A percentile compares a stretch with the other conserved stretches of the same genome.
phyloP scores from a whole-genome alignment of 2,888 invertebrate species.

The Matsumyia berberina region DNA sequence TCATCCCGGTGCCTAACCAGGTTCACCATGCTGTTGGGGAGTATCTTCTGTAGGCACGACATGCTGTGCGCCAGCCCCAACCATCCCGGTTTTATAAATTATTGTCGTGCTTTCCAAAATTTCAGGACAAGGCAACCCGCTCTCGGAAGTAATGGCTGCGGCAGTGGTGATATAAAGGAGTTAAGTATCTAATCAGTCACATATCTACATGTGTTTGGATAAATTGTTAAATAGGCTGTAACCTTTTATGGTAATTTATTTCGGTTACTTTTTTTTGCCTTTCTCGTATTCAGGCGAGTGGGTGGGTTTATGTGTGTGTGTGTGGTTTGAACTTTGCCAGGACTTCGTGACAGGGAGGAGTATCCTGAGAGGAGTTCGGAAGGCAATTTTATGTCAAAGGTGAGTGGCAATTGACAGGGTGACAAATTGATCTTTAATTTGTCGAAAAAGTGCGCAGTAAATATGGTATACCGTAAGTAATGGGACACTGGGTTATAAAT shows the following conservation, averaged over 20 bases:
- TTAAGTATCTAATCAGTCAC: constrained; percentile 75
- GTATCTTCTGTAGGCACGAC: constrained; percentile 36
- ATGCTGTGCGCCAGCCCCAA: not conserved
- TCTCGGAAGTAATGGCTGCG: constrained; percentile 42
- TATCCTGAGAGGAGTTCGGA: constrained; percentile 1
- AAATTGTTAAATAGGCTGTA: constrained; percentile 76
- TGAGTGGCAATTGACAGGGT: constrained; percentile 63
- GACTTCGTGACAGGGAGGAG: not conserved
- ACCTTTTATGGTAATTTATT: constrained; percentile 75
- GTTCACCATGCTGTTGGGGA: constrained; percentile 3
- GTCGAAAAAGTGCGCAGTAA: constrained; percentile 33
- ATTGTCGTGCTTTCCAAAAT: constrained; percentile 45
- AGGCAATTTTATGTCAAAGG: constrained; percentile 58
- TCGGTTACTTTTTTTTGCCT: constrained; percentile 8
- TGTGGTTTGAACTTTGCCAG: not conserved
- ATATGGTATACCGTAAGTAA: constrained; percentile 30
- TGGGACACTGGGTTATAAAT: constrained; percentile 50
- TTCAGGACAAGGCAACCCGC: not conserved
- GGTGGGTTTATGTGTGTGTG: not conserved
- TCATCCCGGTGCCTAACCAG: constrained; percentile 56
- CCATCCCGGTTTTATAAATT: constrained; percentile 38
- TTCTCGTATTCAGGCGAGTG: constrained; percentile 16
- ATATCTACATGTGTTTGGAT: constrained; percentile 75
- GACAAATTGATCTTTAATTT: constrained; percentile 74
- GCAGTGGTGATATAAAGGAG: constrained; percentile 69